Evolutionary conservation across 2,797 vertebrate genomes (phyloP).

Genomic region (Hylomyscus alleni): DNA sequence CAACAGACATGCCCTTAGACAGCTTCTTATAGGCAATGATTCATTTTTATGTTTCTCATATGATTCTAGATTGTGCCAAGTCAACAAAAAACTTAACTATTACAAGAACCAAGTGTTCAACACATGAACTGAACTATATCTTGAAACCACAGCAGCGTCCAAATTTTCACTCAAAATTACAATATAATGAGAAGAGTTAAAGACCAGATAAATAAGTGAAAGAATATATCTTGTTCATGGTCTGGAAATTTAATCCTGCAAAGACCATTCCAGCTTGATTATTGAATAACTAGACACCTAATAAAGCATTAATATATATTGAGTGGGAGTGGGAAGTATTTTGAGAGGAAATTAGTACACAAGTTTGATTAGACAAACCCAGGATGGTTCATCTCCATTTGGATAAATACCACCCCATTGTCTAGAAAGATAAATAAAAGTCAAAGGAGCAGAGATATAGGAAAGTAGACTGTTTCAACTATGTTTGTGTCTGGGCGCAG

Average conservation of each 20-base stretch:
- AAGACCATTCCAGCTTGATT: not conserved
- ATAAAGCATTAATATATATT: not conserved
- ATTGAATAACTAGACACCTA: not conserved
- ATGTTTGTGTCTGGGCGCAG: too few relatives aligned
- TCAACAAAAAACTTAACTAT: not conserved
- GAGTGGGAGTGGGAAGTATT: not conserved
- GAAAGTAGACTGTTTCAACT: not conserved
- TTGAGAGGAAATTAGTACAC: not conserved
- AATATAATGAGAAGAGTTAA: conserved; percentile 19
- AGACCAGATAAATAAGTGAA: not conserved
- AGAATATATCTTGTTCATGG: not conserved
- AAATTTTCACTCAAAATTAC: not conserved
- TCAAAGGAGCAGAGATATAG: not conserved
- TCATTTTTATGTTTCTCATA: too few relatives aligned
- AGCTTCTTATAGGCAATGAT: not conserved
- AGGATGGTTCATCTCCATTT: not conserved
- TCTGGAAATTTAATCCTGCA: not conserved
- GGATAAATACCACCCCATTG: not conserved
- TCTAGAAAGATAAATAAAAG: not conserved
- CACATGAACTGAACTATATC: not conserved
- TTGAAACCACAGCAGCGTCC: not conserved
- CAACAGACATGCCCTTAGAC: not conserved
- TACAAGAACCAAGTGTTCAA: not conserved
- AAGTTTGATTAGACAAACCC: not conserved
- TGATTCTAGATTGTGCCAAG: not conserved